Percentiles rank a stretch among this genome's conserved stretches.
phyloP scores from a whole-genome alignment of 2,797 vertebrate genomes.

The Pseudocheirus occidentalis region DNA sequence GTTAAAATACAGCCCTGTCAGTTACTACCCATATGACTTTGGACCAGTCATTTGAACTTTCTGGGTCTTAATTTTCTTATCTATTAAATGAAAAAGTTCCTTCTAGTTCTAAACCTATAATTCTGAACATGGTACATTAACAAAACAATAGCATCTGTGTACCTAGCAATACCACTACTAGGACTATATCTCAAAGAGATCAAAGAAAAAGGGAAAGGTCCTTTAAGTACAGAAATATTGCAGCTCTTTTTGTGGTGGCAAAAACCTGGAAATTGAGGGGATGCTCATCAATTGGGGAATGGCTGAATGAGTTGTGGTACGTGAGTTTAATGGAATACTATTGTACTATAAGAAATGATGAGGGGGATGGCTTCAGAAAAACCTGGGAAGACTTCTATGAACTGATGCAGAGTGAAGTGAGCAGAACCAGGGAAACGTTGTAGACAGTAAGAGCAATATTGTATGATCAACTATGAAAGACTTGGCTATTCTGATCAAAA shows the following conservation, averaged over 20 bases:
- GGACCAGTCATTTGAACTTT: background rate
- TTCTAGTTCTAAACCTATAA: background rate
- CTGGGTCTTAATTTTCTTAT: background rate
- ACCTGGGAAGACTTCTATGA: background rate
- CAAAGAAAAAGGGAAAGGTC: background rate
- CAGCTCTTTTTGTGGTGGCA: background rate
- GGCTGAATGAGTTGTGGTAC: background rate
- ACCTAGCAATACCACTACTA: background rate
- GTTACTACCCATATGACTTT: background rate
- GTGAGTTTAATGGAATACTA: background rate
- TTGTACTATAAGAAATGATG: background rate
- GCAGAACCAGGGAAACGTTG: background rate
- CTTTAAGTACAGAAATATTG: background rate
- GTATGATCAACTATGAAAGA: background rate
- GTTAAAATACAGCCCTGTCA: background rate
- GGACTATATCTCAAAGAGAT: background rate
- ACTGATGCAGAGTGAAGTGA: background rate
- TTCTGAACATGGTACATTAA: background rate
- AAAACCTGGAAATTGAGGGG: background rate
- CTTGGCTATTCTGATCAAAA: background rate
- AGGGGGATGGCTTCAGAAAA: background rate
- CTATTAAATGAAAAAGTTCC: background rate
- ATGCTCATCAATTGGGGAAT: background rate
- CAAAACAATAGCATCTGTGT: background rate
- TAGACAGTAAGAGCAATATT: background rate